A percentile compares a stretch with the other conserved stretches of the same genome.
These are phyloP conservation scores for Mesembrinibis cayennensis DNA, from an alignment of 2,113 vertebrate genomes.

Conservation along the genomic window DNA sequence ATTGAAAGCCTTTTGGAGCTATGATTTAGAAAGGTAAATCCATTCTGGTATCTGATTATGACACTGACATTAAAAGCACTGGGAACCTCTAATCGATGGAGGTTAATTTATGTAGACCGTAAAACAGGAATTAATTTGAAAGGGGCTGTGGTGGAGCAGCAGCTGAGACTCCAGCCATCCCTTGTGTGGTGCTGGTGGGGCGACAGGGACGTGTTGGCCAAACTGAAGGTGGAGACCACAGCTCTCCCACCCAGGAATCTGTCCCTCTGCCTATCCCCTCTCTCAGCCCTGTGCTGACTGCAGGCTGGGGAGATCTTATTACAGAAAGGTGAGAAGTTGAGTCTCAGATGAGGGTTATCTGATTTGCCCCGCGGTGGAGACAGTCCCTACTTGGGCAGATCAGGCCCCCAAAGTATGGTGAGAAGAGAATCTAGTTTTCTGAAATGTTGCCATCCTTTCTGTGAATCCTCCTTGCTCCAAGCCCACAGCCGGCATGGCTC, in stretches of 20 bases:
- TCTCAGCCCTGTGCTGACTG: background rate
- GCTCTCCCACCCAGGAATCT: background rate
- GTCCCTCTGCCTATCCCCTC: background rate
- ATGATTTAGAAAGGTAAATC: conserved; percentile 62
- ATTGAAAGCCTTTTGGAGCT: conserved; percentile 38
- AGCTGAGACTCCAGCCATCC: background rate
- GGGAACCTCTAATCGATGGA: conserved; percentile 23
- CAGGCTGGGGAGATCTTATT: background rate
- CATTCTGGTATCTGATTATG: conserved; percentile 49
- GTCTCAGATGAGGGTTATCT: background rate
- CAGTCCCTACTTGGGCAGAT: background rate
- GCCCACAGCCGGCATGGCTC: background rate
- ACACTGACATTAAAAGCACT: conserved; percentile 53
- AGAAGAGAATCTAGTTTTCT: background rate
- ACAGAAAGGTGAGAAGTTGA: background rate
- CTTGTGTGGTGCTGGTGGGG: background rate
- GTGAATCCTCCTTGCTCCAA: background rate
- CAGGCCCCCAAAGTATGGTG: background rate
- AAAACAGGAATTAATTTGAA: conserved; percentile 56
- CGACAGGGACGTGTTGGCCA: background rate
- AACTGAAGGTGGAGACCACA: background rate
- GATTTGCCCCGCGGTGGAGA: background rate
- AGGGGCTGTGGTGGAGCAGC: background rate
- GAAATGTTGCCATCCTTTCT: background rate
- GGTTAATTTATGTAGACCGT: conserved; percentile 58